Percentiles rank a stretch among this genome's conserved stretches.
phyloP scores from a whole-genome alignment of 2,113 vertebrate genomes.

The human region DNA sequence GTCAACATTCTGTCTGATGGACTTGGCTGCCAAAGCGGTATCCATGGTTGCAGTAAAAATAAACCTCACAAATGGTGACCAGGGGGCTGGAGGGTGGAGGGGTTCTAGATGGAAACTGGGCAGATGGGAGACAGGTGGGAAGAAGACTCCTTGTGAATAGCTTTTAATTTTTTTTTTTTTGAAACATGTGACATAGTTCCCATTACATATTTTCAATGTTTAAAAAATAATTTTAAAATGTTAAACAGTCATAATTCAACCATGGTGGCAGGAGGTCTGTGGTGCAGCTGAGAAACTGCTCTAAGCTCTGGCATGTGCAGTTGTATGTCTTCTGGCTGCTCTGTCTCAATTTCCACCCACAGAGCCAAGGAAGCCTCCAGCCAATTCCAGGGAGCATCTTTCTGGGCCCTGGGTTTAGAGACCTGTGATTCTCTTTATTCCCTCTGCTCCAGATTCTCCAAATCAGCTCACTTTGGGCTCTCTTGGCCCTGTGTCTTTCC shows the following conservation, averaged over 20 bases:
- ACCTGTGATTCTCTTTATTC: not conserved
- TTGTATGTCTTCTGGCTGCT: not conserved
- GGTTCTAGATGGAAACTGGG: not conserved
- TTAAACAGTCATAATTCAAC: not conserved
- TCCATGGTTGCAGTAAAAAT: conserved; percentile 35
- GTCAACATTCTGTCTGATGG: not conserved
- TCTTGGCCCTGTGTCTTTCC: not conserved
- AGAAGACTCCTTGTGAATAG: not conserved
- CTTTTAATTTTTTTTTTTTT: conserved; percentile 12
- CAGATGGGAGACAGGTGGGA: conserved; percentile 16
- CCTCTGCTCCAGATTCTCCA: not conserved
- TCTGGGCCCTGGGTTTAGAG: not conserved
- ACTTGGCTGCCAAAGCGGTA: not conserved
- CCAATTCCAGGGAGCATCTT: not conserved
- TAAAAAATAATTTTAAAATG: not conserved
- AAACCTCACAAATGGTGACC: not conserved
- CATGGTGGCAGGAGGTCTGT: not conserved
- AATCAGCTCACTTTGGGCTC: not conserved
- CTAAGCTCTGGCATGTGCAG: not conserved
- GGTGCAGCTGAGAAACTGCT: not conserved
- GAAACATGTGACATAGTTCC: not conserved
- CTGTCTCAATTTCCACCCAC: not conserved
- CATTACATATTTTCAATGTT: not conserved
- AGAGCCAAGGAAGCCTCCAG: not conserved
- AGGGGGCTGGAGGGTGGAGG: not conserved